Conservation (phyloP, 2,113 vertebrate species). For the Gavialis gangeticus region DNA sequence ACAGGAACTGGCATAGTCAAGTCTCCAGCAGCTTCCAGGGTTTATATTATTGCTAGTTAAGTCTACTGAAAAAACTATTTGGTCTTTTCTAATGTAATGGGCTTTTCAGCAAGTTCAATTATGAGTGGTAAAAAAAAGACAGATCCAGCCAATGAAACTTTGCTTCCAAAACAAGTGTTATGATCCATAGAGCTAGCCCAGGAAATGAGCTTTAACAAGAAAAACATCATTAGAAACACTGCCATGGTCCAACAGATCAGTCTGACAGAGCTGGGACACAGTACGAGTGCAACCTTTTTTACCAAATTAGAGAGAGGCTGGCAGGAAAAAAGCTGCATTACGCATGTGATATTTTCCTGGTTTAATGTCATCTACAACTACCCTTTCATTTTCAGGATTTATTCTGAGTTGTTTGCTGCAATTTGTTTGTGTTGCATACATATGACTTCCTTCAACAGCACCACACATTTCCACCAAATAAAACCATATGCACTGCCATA, state of each 20-base stretch:
- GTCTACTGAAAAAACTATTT: neutral
- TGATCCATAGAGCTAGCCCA: neutral
- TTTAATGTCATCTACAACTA: neutral
- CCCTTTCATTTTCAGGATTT: constrained; percentile 54
- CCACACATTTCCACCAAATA: constrained; percentile 77
- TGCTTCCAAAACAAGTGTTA: constrained; percentile 21
- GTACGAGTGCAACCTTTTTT: neutral
- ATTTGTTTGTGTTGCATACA: constrained; percentile 68
- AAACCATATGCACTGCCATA: constrained; percentile 82
- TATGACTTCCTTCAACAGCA: constrained; percentile 68
- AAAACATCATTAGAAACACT: neutral
- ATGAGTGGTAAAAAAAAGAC: neutral
- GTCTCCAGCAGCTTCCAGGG: neutral
- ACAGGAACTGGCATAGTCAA: neutral
- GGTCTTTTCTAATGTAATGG: neutral
- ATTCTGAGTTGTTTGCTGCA: constrained; percentile 27
- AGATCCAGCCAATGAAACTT: neutral
- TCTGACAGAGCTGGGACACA: neutral
- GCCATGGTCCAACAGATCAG: neutral
- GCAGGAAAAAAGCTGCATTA: constrained; percentile 3
- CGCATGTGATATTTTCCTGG: neutral
- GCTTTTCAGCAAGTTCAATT: neutral
- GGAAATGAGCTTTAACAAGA: neutral
- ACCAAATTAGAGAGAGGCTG: neutral
- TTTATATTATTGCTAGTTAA: neutral